These are phyloP conservation scores for Nibea albiflora DNA, from an alignment of 2,113 vertebrate species.

Conservation along the genomic window DNA sequence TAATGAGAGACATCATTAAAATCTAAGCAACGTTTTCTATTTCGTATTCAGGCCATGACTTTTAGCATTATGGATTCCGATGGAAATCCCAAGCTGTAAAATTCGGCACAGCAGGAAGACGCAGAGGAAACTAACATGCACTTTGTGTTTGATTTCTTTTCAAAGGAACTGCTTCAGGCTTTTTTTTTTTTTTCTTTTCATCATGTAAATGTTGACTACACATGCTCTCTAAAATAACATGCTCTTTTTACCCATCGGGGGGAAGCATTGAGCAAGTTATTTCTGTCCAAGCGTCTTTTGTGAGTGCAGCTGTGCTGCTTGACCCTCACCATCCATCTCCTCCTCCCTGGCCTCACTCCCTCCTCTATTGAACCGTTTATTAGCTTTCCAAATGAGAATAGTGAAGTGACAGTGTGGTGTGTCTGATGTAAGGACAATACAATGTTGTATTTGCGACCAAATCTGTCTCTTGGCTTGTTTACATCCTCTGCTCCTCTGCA, in stretches of 20 bases:
- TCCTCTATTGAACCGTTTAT: conserved; percentile 39
- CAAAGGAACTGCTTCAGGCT: conserved; percentile 27
- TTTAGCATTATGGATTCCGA: conserved; percentile 12
- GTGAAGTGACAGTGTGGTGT: background rate
- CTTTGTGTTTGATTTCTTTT: conserved; percentile 27
- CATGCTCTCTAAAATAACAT: background rate
- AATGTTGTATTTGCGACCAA: conserved; percentile 13
- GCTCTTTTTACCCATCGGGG: conserved; percentile 40
- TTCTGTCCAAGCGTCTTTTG: conserved; percentile 9
- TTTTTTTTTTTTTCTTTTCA: conserved; percentile 3
- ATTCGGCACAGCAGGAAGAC: conserved; percentile 22
- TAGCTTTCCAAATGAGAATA: conserved; percentile 14
- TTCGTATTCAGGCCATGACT: background rate
- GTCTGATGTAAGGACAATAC: background rate
- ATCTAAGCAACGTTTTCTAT: background rate
- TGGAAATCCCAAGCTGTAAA: conserved; percentile 26
- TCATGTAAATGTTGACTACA: conserved; percentile 5
- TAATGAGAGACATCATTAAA: conserved; percentile 24
- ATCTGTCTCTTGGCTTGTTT: conserved; percentile 11
- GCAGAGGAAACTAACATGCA: conserved; percentile 17
- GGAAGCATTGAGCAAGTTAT: conserved; percentile 38
- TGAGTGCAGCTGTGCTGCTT: conserved; percentile 48
- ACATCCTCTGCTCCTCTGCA: conserved; percentile 10
- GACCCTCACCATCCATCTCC: conserved; percentile 4
- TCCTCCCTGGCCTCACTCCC: background rate